Evolutionary conservation across 2,888 invertebrate species (phyloP), one percentile per base, ranked within the genome.

Genomic region (Scaptomyza tumidula): DNA sequence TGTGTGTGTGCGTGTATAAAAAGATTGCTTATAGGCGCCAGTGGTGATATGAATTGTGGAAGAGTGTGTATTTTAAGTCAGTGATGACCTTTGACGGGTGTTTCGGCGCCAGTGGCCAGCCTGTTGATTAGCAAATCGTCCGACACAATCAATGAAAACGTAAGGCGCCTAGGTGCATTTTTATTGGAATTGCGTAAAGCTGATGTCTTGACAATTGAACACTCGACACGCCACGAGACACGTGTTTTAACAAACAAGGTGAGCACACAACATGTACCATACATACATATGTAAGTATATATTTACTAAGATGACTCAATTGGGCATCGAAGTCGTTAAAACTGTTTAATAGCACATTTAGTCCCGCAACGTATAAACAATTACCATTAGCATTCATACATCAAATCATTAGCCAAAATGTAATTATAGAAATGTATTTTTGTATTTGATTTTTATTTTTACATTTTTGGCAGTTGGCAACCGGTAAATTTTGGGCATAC

Each of bases 381-480:
- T 61, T 48, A 73, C 49, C 69, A 83, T 78, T 82, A 86, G 71
- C 84, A 88, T 73, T 80, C 68, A 80, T 75, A 88, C 75, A 83
- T 69, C 55, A 81, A 86, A 65, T 78, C 75, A 86, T 86, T 85
- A 81, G 67, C 78, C 70, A 84, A 75, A 71, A 60, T 48, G 62
- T 71, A 75, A 80, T 84, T 65, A 68, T 75, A 27, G 54, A 68
- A 60, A 48, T 60, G 7, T 16, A 16, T n/a, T 10, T 31, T 46
- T 6, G 14, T 14, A 16, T 19, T 10, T 50, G 16, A 10, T 39
- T 45, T 55, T 13, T 1, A 2, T 13, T 5, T 14, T 49, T 24
- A 24, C 13, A 13, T 29, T 35, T 35, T 37, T 37, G 37, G 41
- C 41, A 41, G 16, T 50, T 39, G 29, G 19, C 33, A 58, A 19